Evolutionary conservation across 2,797 vertebrate genomes (phyloP).

Genomic region (Channa striata): DNA sequence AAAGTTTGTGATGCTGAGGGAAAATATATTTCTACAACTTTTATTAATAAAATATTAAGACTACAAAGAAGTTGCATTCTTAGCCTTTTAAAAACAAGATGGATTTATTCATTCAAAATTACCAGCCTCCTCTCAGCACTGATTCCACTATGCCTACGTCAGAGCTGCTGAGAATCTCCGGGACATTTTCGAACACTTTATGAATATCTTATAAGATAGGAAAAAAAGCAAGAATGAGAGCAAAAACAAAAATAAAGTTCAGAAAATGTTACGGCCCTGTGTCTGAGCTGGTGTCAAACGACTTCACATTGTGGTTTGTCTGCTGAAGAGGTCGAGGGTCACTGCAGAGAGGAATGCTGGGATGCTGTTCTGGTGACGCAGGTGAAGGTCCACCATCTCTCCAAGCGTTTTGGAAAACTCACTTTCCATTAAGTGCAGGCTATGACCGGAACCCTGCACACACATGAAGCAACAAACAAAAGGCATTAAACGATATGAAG

Average conservation of each 20-base stretch:
- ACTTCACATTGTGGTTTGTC: constrained; percentile 77
- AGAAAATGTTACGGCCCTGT: background rate
- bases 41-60: constrained; percentile 52
- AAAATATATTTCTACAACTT: background rate
- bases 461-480: constrained; percentile 4
- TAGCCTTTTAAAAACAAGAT: constrained; percentile 9
- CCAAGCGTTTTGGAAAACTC: constrained; percentile 89
- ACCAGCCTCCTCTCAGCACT: constrained; percentile 7
- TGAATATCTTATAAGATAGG: constrained; percentile 17
- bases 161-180: background rate
- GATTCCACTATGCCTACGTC: background rate
- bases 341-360: constrained; percentile 88
- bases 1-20: background rate
- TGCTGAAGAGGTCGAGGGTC: constrained; percentile 95
- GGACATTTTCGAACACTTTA: background rate
- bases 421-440: constrained; percentile 89
- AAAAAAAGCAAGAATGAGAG: background rate
- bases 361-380: constrained; percentile 96
- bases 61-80: constrained; percentile 26
- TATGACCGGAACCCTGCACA: constrained; percentile 72
- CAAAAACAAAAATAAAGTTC: background rate
- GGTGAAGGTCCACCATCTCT: constrained; percentile 91
- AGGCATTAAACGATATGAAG: constrained; percentile 25
- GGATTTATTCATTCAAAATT: constrained; percentile 23
- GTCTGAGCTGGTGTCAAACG: background rate